A percentile compares a stretch with the other conserved stretches of the same genome.
Evolutionary conservation across 2,888 invertebrate genomes (phyloP).

Genomic region (Pycnomerus fuliginosus): DNA sequence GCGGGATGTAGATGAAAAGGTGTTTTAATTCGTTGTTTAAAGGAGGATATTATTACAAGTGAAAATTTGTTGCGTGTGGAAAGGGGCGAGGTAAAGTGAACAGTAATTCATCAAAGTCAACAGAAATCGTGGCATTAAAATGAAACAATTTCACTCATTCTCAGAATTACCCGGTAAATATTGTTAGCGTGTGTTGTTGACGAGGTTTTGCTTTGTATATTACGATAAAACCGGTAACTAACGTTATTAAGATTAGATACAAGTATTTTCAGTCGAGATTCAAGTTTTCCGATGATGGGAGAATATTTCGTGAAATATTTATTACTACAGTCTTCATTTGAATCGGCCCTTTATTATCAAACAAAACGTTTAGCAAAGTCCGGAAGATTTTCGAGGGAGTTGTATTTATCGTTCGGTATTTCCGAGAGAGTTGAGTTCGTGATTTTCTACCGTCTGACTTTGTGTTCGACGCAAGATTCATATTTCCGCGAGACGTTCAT

Average conservation of each 20-base stretch:
- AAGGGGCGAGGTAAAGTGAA: slow-evolving; percentile 41
- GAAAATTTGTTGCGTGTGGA: slow-evolving; percentile 36
- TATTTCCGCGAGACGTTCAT: slow-evolving; percentile 26
- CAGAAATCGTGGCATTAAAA: slow-evolving; percentile 44
- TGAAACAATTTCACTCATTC: slow-evolving; percentile 44
- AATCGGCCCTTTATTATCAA: slow-evolving; percentile 28
- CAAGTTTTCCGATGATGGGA: slow-evolving; percentile 1
- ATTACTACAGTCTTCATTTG: slow-evolving; percentile 13
- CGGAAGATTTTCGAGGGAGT: slow-evolving; percentile 20
- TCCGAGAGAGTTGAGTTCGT: slow-evolving; percentile 23
- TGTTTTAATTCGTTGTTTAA: slow-evolving; percentile 30
- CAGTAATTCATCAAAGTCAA: slow-evolving; percentile 48
- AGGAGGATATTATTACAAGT: slow-evolving; percentile 29
- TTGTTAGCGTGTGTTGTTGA: slow-evolving; percentile 27
- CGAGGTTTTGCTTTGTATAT: slow-evolving; percentile 19
- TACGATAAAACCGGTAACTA: slow-evolving; percentile 12
- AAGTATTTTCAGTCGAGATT: no score
- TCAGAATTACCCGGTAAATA: slow-evolving; percentile 33
- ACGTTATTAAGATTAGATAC: slow-evolving; percentile 2
- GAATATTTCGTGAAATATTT: slow-evolving; percentile 4
- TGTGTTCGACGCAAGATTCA: slow-evolving; percentile 27
- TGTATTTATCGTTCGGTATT: slow-evolving; percentile 28
- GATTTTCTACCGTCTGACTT: slow-evolving; percentile 28
- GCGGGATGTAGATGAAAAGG: slow-evolving; percentile 11
- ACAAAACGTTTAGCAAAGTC: slow-evolving; percentile 29